phyloP scores from a whole-genome alignment of 2,113 vertebrate genomes.

The Myxocyprinus asiaticus region DNA sequence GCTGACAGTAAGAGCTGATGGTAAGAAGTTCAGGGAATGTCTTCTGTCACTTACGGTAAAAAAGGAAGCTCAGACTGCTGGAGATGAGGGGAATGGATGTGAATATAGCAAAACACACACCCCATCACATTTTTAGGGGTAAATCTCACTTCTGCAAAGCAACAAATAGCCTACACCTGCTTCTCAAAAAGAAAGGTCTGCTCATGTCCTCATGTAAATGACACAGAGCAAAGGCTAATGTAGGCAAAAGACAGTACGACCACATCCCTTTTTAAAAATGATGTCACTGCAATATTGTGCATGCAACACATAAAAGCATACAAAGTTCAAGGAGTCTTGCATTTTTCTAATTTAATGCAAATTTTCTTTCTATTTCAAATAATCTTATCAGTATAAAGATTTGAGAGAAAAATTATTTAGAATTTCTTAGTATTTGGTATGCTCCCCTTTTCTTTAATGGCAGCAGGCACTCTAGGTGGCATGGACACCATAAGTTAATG shows the following conservation, averaged over 20 bases:
- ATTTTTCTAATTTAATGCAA: too few relatives aligned
- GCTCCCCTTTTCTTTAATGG: too few relatives aligned
- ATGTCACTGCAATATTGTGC: constrained; percentile 21
- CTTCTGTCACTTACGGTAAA: constrained; percentile 39
- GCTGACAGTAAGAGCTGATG: neutral
- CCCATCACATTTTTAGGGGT: constrained; percentile 30
- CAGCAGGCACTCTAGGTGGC: too few relatives aligned
- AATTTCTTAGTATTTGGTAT: too few relatives aligned
- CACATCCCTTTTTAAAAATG: constrained; percentile 47
- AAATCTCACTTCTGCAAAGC: constrained; percentile 45
- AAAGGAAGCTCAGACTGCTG: constrained; percentile 26
- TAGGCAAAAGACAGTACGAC: neutral
- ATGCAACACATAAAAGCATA: neutral
- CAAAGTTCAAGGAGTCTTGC: too few relatives aligned
- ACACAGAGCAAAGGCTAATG: neutral
- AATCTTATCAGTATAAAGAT: too few relatives aligned
- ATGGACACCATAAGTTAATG: too few relatives aligned
- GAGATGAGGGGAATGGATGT: neutral
- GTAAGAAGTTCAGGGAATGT: neutral
- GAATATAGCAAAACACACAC: constrained; percentile 17
- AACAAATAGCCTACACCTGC: constrained; percentile 45
- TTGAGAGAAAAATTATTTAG: too few relatives aligned
- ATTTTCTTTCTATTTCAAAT: too few relatives aligned
- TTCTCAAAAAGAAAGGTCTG: constrained; percentile 44
- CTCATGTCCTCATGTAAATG: constrained; percentile 42